These are phyloP conservation scores for Antedon mediterranea DNA, from an alignment of 53 echinoderm and acorn worm species.

Conservation along the genomic window DNA sequence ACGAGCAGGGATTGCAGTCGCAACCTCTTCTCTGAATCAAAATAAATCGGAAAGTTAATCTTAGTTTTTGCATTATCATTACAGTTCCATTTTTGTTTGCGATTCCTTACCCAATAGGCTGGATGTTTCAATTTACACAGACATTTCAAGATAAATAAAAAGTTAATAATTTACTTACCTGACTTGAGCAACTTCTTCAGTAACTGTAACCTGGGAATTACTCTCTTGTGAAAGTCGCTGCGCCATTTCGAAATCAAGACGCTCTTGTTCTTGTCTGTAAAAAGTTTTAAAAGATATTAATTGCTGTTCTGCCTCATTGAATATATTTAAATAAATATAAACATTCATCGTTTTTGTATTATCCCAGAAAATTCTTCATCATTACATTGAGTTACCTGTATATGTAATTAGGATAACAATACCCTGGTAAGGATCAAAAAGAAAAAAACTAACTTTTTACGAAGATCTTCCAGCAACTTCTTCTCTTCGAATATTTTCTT, in stretches of 20 bases:
- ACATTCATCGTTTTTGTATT: too few species aligned
- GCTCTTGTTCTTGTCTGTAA: conserved; percentile 53
- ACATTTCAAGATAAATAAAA: not conserved
- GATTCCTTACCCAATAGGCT: too few species aligned
- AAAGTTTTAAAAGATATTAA: not conserved
- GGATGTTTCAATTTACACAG: not conserved
- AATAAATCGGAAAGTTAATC: not conserved
- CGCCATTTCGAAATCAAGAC: conserved; percentile 90
- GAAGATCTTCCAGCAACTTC: conserved; percentile 36
- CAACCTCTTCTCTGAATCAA: conserved; percentile 25
- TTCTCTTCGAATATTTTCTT: conserved; percentile 51
- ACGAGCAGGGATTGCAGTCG: conserved; percentile 35
- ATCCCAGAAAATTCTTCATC: too few species aligned
- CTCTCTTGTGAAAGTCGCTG: conserved; percentile 73
- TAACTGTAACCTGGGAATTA: conserved; percentile 55
- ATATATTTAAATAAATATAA: too few species aligned
- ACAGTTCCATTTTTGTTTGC: too few species aligned
- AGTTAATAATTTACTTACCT: not conserved
- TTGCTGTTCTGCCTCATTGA: too few species aligned
- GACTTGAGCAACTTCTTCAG: conserved; percentile 24
- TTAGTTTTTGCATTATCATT: too few species aligned
- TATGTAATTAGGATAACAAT: too few species aligned
- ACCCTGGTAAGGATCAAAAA: too few species aligned
- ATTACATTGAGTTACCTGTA: too few species aligned
- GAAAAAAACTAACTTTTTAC: conserved; percentile 25